A percentile compares a stretch with the other conserved stretches of the same genome.
phyloP scores from a whole-genome alignment of 2,797 vertebrate species.

The Notoglanidium macrostoma region DNA sequence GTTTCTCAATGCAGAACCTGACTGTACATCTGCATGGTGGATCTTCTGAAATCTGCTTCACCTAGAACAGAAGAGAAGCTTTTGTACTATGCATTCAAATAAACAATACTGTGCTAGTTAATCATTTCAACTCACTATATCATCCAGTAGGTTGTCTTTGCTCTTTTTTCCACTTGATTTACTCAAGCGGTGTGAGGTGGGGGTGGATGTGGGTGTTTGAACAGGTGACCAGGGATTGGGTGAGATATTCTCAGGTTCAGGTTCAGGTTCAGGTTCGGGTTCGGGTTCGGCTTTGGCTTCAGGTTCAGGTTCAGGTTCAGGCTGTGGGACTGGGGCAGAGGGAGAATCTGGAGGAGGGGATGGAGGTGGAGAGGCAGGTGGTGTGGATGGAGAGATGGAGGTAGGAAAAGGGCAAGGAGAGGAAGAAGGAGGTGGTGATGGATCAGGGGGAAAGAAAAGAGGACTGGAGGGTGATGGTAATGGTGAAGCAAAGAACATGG shows the following conservation, averaged over 20 bases:
- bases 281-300: conserved; percentile 23
- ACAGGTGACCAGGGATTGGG: conserved; percentile 47
- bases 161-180: conserved; percentile 76
- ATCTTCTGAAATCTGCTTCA: conserved; percentile 89
- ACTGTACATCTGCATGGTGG: conserved; percentile 88
- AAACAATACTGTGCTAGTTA: neutral
- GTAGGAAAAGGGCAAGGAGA: conserved; percentile 25
- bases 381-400: conserved; percentile 16
- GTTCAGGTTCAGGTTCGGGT: conserved; percentile 22
- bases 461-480: conserved; percentile 74
- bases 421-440: conserved; percentile 55
- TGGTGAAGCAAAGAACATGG: conserved; percentile 60
- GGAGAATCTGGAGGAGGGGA: neutral
- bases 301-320: conserved; percentile 37
- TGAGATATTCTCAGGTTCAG: conserved; percentile 43
- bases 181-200: conserved; percentile 45
- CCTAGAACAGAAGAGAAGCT: conserved; percentile 69
- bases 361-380: neutral
- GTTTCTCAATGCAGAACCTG: conserved; percentile 89
- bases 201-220: conserved; percentile 35
- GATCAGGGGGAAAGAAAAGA: conserved; percentile 62
- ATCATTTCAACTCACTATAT: conserved; percentile 78
- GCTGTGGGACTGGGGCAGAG: neutral
- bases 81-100: conserved; percentile 3
- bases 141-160: conserved; percentile 81